phyloP scores from a whole-genome alignment of 2,888 invertebrate genomes.

The Lamellibrachia satsuma region DNA sequence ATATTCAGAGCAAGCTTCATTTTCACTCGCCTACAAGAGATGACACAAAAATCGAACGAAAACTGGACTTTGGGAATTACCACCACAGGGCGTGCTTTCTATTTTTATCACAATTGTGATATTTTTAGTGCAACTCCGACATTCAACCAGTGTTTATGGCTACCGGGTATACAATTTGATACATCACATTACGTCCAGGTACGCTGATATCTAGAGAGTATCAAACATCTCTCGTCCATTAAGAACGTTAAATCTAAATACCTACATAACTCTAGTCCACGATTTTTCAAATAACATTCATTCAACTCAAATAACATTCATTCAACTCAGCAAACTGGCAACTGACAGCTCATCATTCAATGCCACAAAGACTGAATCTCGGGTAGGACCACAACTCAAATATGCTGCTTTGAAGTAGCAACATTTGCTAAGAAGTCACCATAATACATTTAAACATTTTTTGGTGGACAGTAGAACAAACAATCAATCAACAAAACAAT shows the following conservation, averaged over 20 bases:
- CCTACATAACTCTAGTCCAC: not conserved
- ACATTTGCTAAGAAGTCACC: not conserved
- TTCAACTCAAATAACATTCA: not conserved
- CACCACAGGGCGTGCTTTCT: not conserved
- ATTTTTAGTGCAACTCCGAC: not conserved
- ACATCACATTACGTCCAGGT: not conserved
- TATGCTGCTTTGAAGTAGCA: not conserved
- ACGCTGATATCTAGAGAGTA: not conserved
- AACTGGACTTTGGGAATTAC: not conserved
- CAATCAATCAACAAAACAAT: not conserved
- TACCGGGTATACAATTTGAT: not conserved
- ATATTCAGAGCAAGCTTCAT: not conserved
- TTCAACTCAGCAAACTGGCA: not conserved
- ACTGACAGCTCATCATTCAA: not conserved
- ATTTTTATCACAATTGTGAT: not conserved
- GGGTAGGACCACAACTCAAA: not conserved
- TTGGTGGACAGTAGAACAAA: not conserved
- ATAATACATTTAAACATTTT: not conserved
- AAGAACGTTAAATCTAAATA: not conserved
- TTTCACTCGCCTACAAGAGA: not conserved
- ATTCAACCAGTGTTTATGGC: not conserved
- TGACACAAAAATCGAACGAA: not conserved
- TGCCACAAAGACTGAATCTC: not conserved
- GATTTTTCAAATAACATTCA: not conserved
- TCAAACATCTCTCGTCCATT: not conserved